Evolutionary conservation across 2,797 vertebrate species (phyloP).

Genomic region (Rhodeus uyekii): DNA sequence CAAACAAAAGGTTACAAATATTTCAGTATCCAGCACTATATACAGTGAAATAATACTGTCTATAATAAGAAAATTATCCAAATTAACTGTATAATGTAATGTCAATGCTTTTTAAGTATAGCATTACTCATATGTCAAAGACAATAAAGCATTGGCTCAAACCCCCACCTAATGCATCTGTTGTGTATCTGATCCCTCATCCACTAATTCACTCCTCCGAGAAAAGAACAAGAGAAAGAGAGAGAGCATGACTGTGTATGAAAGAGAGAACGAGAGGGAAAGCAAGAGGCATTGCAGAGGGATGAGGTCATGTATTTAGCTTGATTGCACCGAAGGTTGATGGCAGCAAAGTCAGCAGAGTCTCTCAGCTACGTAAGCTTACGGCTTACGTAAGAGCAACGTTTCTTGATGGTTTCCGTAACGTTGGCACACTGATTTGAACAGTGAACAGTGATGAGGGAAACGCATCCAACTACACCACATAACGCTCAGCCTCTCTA

Average conservation of each 20-base stretch:
- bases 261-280: slow-evolving; percentile 36
- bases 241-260: slow-evolving; percentile 23
- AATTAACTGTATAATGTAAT: neutral
- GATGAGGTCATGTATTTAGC: slow-evolving; percentile 83
- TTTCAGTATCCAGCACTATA: neutral
- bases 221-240: slow-evolving; percentile 16
- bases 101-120: neutral
- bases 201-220: slow-evolving; percentile 17
- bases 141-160: slow-evolving; percentile 3
- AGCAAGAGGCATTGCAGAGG: slow-evolving; percentile 69
- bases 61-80: neutral
- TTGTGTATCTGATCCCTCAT: slow-evolving; percentile 36
- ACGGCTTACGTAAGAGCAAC: slow-evolving; percentile 55
- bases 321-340: slow-evolving; percentile 70
- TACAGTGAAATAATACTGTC: too few relatives aligned
- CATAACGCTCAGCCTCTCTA: slow-evolving; percentile 6
- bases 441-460: slow-evolving; percentile 21
- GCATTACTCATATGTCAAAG: neutral
- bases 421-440: slow-evolving; percentile 27
- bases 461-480: slow-evolving; percentile 15
- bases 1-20: neutral
- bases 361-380: slow-evolving; percentile 45
- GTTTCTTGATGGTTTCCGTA: slow-evolving; percentile 42
- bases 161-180: slow-evolving; percentile 6
- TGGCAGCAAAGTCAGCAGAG: slow-evolving; percentile 51